phyloP scores from a whole-genome alignment of 2,888 invertebrate species.

The Chelonus formosanus region DNA sequence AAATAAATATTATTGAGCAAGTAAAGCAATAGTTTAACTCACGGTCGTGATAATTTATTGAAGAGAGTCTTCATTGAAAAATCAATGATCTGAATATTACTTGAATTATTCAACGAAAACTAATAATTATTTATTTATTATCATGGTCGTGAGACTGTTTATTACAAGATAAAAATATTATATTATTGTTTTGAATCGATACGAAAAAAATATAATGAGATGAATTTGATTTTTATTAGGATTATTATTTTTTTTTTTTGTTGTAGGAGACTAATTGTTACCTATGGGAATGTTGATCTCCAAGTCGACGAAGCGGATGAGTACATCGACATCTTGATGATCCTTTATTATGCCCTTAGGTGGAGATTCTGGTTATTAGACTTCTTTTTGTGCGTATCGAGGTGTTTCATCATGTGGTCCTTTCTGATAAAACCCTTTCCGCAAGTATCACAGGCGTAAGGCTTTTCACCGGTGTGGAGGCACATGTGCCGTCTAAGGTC shows the following conservation, averaged over 20 bases:
- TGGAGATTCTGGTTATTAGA: conserved; percentile 59
- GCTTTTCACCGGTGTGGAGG: conserved; percentile 86
- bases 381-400: conserved; percentile 80
- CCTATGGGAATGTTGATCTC: neutral
- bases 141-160: conserved; percentile 1
- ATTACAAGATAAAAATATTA: neutral
- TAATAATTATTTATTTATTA: too few relatives aligned
- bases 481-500: conserved; percentile 88
- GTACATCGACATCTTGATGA: too few relatives aligned
- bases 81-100: neutral
- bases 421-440: conserved; percentile 89
- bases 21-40: conserved; percentile 40
- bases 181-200: neutral
- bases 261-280: neutral
- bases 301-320: too few relatives aligned
- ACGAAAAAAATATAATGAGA: neutral
- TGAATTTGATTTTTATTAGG: too few relatives aligned
- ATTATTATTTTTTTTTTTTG: neutral
- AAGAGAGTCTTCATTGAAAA: conserved; percentile 7
- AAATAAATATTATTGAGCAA: conserved; percentile 54
- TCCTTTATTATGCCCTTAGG: conserved; percentile 48
- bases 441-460: conserved; percentile 82
- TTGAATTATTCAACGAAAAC: conserved; percentile 8
- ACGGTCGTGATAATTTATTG: neutral
- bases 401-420: conserved; percentile 91